Percentiles rank a stretch among this genome's conserved stretches.
phyloP scores from a whole-genome alignment of 2,113 vertebrate species.

The Planiliza haematocheilus region DNA sequence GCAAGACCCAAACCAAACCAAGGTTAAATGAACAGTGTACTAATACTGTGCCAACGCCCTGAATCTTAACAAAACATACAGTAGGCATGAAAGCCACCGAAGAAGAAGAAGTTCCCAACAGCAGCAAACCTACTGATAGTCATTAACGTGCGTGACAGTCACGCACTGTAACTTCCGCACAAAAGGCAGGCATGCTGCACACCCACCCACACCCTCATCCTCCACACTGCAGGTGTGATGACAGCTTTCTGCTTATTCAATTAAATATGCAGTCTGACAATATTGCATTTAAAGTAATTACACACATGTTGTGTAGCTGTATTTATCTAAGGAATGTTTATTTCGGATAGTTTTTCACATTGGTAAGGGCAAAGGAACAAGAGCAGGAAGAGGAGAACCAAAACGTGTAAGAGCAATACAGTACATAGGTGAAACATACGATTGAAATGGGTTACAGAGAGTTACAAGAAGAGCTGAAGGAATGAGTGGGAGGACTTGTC shows the following conservation, averaged over 20 bases:
- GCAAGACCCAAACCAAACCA: too few species aligned
- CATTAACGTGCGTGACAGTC: too few species aligned
- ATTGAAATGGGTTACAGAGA: not conserved
- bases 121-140: too few species aligned
- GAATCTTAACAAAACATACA: too few species aligned
- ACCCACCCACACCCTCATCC: too few species aligned
- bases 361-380: not conserved
- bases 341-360: not conserved
- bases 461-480: not conserved
- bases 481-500: not conserved
- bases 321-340: not conserved
- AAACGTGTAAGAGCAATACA: not conserved
- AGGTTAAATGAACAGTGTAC: too few species aligned
- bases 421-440: not conserved
- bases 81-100: too few species aligned
- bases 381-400: not conserved
- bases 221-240: not conserved
- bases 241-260: conserved; percentile 1
- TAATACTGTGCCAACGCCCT: too few species aligned
- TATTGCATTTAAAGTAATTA: not conserved
- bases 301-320: not conserved
- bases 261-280: not conserved
- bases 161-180: too few species aligned
- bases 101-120: too few species aligned
- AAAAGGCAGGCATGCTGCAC: too few species aligned